These are phyloP conservation scores for Cacoxenus indagator DNA, from an alignment of 2,888 invertebrate species.

Conservation along the genomic window DNA sequence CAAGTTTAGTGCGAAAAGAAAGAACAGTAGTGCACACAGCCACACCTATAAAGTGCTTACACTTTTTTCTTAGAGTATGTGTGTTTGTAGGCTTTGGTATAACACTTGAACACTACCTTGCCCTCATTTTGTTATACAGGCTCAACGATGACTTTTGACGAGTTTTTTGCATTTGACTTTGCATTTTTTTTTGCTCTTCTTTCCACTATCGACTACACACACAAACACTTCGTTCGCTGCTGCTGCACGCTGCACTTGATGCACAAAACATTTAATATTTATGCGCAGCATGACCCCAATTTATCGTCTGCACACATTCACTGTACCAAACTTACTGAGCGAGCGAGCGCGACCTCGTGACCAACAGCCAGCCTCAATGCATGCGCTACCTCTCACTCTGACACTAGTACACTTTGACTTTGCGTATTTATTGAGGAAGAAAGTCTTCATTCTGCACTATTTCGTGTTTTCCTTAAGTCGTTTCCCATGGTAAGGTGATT, in stretches of 20 bases:
- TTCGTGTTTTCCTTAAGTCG: constrained; percentile 8
- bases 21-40: no score
- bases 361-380: background rate
- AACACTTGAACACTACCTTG: constrained; percentile 22
- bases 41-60: background rate
- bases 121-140: constrained; percentile 15
- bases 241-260: background rate
- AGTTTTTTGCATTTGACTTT: background rate
- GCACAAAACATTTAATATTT: constrained; percentile 31
- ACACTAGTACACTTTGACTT: no score
- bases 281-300: constrained; percentile 45
- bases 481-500: background rate
- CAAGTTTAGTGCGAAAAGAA: no score
- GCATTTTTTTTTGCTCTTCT: background rate
- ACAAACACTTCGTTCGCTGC: background rate
- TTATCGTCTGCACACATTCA: constrained; percentile 32
- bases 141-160: background rate
- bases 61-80: background rate
- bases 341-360: background rate
- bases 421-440: background rate
- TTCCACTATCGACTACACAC: background rate
- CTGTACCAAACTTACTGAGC: constrained; percentile 12
- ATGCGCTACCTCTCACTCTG: no score
- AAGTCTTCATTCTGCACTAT: background rate
- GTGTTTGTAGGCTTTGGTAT: background rate